phyloP scores from a whole-genome alignment of 2,888 invertebrate species.

The Tenthredo livida region DNA sequence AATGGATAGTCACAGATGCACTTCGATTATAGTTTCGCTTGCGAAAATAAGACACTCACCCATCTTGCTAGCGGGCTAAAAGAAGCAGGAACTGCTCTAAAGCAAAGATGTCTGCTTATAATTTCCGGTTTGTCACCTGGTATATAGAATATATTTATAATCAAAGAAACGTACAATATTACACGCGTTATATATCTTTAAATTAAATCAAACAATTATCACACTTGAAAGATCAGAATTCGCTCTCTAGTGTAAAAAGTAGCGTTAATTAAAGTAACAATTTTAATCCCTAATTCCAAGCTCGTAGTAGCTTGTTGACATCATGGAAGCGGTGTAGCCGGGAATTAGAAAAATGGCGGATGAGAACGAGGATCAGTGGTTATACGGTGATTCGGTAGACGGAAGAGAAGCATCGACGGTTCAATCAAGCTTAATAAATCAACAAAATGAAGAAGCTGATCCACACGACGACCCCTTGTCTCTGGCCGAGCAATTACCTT shows the following conservation, averaged over 20 bases:
- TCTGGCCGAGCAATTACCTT: conserved; percentile 30
- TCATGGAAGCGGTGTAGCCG: conserved; percentile 33
- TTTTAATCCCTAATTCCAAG: background rate
- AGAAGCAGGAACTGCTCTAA: conserved; percentile 62
- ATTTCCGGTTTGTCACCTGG: background rate
- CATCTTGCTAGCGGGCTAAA: conserved; percentile 69
- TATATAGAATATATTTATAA: conserved; percentile 1
- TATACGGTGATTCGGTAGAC: conserved; percentile 89
- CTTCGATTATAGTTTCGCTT: conserved; percentile 63
- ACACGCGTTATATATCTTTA: background rate
- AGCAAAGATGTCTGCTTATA: conserved; percentile 16
- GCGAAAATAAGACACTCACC: conserved; percentile 67
- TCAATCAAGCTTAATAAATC: conserved; percentile 65
- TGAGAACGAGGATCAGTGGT: conserved; percentile 93
- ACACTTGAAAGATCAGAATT: background rate
- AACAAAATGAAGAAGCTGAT: conserved; percentile 72
- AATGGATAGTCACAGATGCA: conserved; percentile 62
- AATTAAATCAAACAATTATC: background rate
- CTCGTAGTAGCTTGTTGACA: conserved; percentile 46
- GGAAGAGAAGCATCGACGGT: conserved; percentile 73
- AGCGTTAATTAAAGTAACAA: background rate
- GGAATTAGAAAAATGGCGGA: conserved; percentile 81
- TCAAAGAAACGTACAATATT: background rate
- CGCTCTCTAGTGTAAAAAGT: background rate
- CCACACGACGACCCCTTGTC: conserved; percentile 61